Base-by-base conservation (phyloP, 2,113 vertebrate species). In the Miniopterus natalensis region DNA sequence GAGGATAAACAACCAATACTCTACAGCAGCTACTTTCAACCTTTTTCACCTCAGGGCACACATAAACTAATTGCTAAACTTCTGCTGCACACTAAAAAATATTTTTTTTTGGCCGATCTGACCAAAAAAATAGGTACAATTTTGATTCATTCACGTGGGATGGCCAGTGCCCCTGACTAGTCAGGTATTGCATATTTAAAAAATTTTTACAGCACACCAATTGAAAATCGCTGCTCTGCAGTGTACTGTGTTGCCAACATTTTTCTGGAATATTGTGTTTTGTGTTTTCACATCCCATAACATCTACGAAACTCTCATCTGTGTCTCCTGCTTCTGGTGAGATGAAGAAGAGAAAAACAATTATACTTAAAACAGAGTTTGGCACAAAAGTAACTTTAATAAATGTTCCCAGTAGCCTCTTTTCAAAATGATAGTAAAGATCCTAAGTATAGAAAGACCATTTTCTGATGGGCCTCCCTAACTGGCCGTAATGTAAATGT, bases 401-500 rank as follows among this genome's bases (percentile, higher is more conserved):
- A 93, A 85, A 85, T 57, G 14, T 85, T 93, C 66, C n/a, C 55
- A 74, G 36, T 79, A 80, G 45, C 45, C 81, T 31, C 6, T 84
- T 77, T 77, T 59, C 51, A 92, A 93, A 85, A 31, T 81, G 27
- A 68, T n/a, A 81, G 42, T 45, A 86, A 74, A 80, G 66, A 74
- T 80, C 9, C 4, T 80, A 86, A 80, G 13, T 75, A 57, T 53
- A 80, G 8, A 84, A 31, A 51, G 36, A 75, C 57, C 42, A 31
- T 79, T 84, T 84, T 88, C 49, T 74, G 47, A 87, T 74, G 49
- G 63, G 18, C 47, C 90, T 71, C 61, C 61, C 23, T 73, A 71
- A 79, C 1, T 78, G 20, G 45, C 40, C n/a, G 25, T 78, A 65
- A 65, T 75, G 36, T 59, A 87, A 77, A 65, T 61, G 27, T 42